Evolutionary conservation across 2,113 vertebrate species (phyloP), one percentile per base, ranked within the genome.

Genomic region (Orcinus orca): DNA sequence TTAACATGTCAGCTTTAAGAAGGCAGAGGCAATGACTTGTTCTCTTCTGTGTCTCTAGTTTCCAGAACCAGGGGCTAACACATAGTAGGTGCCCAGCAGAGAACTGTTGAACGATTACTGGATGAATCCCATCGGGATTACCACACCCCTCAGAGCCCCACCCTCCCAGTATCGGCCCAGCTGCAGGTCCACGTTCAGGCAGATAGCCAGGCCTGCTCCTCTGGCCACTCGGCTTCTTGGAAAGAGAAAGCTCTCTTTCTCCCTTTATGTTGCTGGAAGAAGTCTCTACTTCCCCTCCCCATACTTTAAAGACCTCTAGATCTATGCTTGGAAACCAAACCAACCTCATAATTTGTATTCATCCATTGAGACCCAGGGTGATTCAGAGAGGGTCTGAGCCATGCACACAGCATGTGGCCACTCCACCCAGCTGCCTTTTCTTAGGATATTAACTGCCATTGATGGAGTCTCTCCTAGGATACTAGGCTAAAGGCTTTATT

Each of bases 321-420:
- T 92, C 73, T 95, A 53, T 94, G 74, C 25, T 20, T 92, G 13
- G n/a, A 95, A 67, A 81, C 21, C 25, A 93, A 94, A 90, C 47
- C 81, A 76, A 17, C 21, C 38, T 96, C n/a, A 47, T 58, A 53
- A 88, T 85, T 68, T 68, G 44, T 71, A 65, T 50, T 41, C 65
- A 87, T 60, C 85, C 70, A 26, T 3, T 60, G 55, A 60, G 62
- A 67, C 29, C 2, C 44, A 12, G 70, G 5, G 33, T 79, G 67
- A 93, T 65, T 81, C 55, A 89, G 65, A 50, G 53, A 73, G 23
- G 31, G n/a, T 79, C 60, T 92, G 31, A 88, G n/a, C 36, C 6
- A 1, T 44, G 6, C 33, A 6, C 9, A 6, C n/a, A 85, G 17
- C 31, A 87, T 7, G 9, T 2, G 33, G 63, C 50, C 58, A 65